These are phyloP conservation scores for Aplocera efformata DNA, from an alignment of 2,888 invertebrate species.

Conservation along the genomic window DNA sequence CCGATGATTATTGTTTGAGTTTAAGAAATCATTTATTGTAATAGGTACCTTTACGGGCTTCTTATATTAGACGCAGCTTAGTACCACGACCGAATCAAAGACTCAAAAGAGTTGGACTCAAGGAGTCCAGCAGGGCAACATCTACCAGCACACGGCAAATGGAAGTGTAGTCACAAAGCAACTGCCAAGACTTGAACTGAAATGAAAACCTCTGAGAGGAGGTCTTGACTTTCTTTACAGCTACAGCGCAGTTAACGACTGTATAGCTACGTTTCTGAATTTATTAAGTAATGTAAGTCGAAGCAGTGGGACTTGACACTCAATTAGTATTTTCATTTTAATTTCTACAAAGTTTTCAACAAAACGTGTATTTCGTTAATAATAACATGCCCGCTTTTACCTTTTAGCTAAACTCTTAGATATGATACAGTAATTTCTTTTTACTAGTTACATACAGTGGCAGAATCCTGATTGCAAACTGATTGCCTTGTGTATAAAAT, in stretches of 20 bases:
- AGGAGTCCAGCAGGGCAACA: constrained; percentile 33
- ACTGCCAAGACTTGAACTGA: constrained; percentile 51
- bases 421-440: constrained; percentile 7
- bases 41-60: no score
- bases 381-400: constrained; percentile 20
- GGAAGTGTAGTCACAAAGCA: constrained; percentile 44
- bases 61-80: no score
- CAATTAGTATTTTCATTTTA: constrained; percentile 66
- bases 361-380: constrained; percentile 31
- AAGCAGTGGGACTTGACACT: constrained; percentile 56
- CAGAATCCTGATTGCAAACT: no score
- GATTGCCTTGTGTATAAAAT: no score
- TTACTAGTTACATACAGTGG: constrained; percentile 4
- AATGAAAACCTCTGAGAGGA: constrained; percentile 59
- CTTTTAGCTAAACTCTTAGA: constrained; percentile 16
- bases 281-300: constrained; percentile 65
- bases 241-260: constrained; percentile 62
- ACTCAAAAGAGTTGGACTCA: constrained; percentile 35
- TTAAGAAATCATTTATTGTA: no score
- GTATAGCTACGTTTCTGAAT: constrained; percentile 53
- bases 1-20: no score
- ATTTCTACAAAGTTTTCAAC: constrained; percentile 47
- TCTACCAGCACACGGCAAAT: constrained; percentile 44
- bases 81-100: no score
- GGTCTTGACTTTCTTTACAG: constrained; percentile 60